Evolutionary conservation across 2,113 vertebrate genomes (phyloP).

Genomic region (Anguilla japonica): DNA sequence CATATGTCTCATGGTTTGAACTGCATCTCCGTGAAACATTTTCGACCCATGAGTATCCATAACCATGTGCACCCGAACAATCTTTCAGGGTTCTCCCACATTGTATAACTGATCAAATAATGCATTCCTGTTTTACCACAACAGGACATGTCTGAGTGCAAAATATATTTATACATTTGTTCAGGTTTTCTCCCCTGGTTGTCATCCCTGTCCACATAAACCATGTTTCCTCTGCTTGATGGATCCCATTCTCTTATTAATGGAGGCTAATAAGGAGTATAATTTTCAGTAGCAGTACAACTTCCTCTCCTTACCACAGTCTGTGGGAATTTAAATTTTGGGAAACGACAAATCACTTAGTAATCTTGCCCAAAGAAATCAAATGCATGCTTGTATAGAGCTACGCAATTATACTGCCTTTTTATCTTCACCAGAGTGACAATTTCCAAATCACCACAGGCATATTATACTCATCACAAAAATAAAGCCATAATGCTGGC

Average conservation of each 20-base stretch:
- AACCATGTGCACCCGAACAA: slow-evolving; percentile 57
- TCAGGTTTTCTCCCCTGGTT: slow-evolving; percentile 30
- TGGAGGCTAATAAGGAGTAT: slow-evolving; percentile 9
- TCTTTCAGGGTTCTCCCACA: slow-evolving; percentile 32
- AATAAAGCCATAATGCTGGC: neutral
- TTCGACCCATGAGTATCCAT: slow-evolving; percentile 68
- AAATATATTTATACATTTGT: slow-evolving; percentile 26
- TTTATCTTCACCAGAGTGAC: neutral
- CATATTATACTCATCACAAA: neutral
- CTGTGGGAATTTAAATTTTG: neutral
- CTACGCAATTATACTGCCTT: neutral
- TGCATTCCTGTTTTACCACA: slow-evolving; percentile 41
- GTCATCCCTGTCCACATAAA: too few species aligned
- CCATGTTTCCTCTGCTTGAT: slow-evolving; percentile 27
- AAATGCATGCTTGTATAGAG: neutral
- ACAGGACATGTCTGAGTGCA: slow-evolving; percentile 37
- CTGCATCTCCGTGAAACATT: slow-evolving; percentile 59
- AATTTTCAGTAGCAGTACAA: neutral
- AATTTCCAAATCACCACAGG: neutral
- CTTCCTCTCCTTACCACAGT: neutral
- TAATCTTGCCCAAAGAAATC: neutral
- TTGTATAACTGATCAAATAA: slow-evolving; percentile 50
- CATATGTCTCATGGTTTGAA: slow-evolving; percentile 66
- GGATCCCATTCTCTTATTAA: slow-evolving; percentile 35
- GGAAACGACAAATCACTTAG: neutral